Evolutionary conservation across 2,888 invertebrate species (phyloP).

Genomic region (Acanthosepion lycidas): DNA sequence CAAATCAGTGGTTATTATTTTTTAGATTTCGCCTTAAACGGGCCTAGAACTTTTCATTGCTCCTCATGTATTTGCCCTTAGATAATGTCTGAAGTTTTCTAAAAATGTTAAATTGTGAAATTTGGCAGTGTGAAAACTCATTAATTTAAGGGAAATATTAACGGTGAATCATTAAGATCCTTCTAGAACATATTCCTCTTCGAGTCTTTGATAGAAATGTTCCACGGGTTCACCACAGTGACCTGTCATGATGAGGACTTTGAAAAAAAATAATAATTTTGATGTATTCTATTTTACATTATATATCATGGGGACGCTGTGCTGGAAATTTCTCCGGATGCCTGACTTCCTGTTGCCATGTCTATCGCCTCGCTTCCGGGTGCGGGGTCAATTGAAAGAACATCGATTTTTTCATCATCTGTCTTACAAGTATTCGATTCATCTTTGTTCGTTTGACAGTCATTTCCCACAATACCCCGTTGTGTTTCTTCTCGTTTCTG

Average conservation of each 20-base stretch:
- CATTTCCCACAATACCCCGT: background rate
- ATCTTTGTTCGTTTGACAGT: background rate
- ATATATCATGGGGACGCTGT: slow-evolving; percentile 39
- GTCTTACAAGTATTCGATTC: slow-evolving; percentile 1
- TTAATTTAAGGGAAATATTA: background rate
- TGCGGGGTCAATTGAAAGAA: background rate
- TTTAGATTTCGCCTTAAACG: too few relatives aligned
- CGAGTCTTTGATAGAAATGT: background rate
- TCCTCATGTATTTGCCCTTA: background rate
- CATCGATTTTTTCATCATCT: slow-evolving; percentile 40
- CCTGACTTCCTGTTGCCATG: background rate
- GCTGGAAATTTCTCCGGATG: slow-evolving; percentile 42
- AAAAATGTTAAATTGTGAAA: background rate
- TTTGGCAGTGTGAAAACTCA: background rate
- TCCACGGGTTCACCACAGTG: background rate
- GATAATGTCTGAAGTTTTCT: background rate
- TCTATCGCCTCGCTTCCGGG: background rate
- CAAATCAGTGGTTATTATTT: too few relatives aligned
- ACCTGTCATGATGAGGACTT: background rate
- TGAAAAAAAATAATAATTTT: background rate
- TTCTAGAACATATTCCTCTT: background rate
- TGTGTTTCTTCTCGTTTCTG: slow-evolving; percentile 84
- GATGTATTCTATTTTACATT: background rate
- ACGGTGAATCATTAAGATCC: background rate
- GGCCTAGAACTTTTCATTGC: too few relatives aligned